phyloP scores from a whole-genome alignment of 1,140 invertebrate genomes.

The Oncopodura yosiiana region DNA sequence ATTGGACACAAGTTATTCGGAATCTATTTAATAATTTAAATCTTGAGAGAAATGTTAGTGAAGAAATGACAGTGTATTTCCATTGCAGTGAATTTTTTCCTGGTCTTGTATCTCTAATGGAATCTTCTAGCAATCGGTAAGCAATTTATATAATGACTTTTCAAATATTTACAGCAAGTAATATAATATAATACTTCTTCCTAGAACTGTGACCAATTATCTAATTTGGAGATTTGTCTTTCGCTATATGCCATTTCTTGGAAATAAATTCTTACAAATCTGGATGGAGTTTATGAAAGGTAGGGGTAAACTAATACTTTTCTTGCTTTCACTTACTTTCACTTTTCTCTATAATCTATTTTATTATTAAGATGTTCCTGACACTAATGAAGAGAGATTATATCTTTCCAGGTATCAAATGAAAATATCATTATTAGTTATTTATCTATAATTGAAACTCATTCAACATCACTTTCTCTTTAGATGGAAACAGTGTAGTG shows the following conservation, averaged over 20 bases:
- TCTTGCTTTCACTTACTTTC: constrained; percentile 22
- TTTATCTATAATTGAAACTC: neutral
- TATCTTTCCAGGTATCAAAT: constrained; percentile 36
- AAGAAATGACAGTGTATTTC: constrained; percentile 42
- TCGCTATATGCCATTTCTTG: constrained; percentile 46
- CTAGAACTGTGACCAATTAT: constrained; percentile 46
- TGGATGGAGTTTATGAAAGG: constrained; percentile 41
- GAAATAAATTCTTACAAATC: constrained; percentile 43
- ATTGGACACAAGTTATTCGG: constrained; percentile 42
- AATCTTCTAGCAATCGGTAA: constrained; percentile 38
- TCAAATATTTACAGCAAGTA: neutral
- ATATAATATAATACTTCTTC: constrained; percentile 3
- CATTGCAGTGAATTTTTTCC: constrained; percentile 45
- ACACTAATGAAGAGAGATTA: constrained; percentile 39
- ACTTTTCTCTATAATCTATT: constrained; percentile 11
- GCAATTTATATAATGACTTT: constrained; percentile 1
- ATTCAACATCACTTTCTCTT: neutral
- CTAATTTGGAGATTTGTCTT: constrained; percentile 49
- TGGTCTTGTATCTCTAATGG: constrained; percentile 41
- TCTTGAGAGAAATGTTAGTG: constrained; percentile 35
- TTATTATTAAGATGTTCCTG: constrained; percentile 35
- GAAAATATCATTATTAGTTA: neutral
- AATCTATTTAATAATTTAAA: constrained; percentile 38
- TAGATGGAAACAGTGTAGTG: constrained; percentile 50
- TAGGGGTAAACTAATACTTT: constrained; percentile 32